Base-by-base conservation (phyloP, 2,888 invertebrate genomes). In the Mystacides longicornis region DNA sequence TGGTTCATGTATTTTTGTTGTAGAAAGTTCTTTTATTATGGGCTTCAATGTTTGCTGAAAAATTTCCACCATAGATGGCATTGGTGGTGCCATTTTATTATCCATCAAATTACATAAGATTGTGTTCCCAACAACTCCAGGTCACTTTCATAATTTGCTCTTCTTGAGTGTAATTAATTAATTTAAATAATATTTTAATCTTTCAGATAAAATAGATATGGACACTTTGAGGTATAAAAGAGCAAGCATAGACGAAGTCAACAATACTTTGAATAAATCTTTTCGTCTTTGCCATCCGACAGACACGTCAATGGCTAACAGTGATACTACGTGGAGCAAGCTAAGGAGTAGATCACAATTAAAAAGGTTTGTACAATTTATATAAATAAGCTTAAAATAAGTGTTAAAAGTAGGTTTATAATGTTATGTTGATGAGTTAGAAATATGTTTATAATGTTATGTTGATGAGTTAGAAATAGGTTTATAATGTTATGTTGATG, bases 271-370 rank as follows among this genome's bases (percentile, higher is more conserved):
- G 23, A 47, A 57, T 14, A 51, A 55, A 23, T 59, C 61, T 23
- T 61, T 61, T 56, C 57, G 56, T 7, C 53, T 61, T 14, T 54
- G 57, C 16, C 59, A 57, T 5, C 57, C 54, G 68, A 68, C 85
- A 70, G 85, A 87, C 65, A 80, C 83, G 61, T 87, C 89, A 64
- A 91, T 93, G 91, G 88, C 88, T 60, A 86, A 87, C 69, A 92
- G 92, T 57, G 92, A 92, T 71, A 92, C 91, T 63, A 90, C 92
- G 46, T 91, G 91, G 88, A 89, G 90, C 73, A 90, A 90, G 70
- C 77, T 91, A 67, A 87, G 87, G 74, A 80, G 78, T 69, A 81
- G 85, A 64, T 77, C 81, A 63, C 82, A 82, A 63, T 73, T 85
- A 65, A 77, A 81, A 67, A 80, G 83, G 81, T 82, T 73, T 2